These are phyloP conservation scores for Campylomormyrus numenius DNA, from an alignment of 2,113 vertebrate genomes.

Conservation along the genomic window DNA sequence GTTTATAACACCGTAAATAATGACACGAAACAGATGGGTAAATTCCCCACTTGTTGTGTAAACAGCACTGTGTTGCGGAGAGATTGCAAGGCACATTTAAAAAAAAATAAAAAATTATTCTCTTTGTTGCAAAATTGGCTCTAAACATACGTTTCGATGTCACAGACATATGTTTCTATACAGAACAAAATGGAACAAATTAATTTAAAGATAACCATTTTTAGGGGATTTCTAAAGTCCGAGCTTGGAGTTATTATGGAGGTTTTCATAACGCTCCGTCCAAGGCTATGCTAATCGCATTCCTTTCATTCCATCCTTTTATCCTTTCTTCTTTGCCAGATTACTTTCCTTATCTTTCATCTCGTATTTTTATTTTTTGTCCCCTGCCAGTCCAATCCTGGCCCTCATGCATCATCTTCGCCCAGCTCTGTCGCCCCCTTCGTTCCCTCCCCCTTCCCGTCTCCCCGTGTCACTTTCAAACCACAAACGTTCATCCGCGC, in stretches of 20 bases:
- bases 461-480: neutral
- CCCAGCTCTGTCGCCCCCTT: neutral
- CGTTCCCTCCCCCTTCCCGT: neutral
- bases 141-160: neutral
- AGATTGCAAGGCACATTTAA: neutral
- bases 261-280: neutral
- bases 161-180: neutral
- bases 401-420: neutral
- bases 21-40: conserved; percentile 8
- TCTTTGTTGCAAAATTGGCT: neutral
- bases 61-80: conserved; percentile 2
- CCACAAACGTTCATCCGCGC: neutral
- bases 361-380: neutral
- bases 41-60: neutral
- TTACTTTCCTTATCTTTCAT: neutral
- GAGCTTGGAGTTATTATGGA: neutral
- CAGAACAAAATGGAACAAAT: neutral
- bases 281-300: neutral
- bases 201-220: conserved; percentile 68
- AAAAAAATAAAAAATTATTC: neutral
- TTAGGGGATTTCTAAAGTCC: conserved; percentile 60
- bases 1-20: conserved; percentile 19
- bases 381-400: neutral
- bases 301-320: neutral
- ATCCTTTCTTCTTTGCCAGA: neutral